Base-by-base conservation (phyloP, 2,797 vertebrate genomes). In the Diplodus puntazzo region DNA sequence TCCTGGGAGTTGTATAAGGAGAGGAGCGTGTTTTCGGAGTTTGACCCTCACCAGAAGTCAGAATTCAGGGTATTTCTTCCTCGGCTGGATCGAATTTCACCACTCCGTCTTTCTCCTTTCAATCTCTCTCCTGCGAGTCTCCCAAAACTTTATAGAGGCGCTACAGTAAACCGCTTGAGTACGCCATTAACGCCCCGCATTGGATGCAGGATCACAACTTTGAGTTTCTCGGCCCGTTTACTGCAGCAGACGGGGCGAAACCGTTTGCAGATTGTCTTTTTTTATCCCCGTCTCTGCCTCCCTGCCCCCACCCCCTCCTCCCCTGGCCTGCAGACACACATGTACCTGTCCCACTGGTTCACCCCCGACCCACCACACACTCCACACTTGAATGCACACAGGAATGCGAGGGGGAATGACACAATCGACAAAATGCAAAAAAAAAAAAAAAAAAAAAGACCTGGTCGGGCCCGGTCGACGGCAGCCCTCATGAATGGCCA, bases 371-470 rank as follows among this genome's bases (percentile, higher is more conserved):
- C 75, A 42, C 69, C 80, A 58, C 68, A 21, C 59, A 64, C 72
- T 78, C 66, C 88, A 93, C 86, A 90, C 88, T 93, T 88, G 89
- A 93, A 88, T 90, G 92, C 92, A 90, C 92, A 87, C 58, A 94
- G 92, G 95, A 95, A 96, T 96, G 94, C 59, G 73, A 91, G 87
- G 69, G 30, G 88, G 86, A 89, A 91, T 90, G 89, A 92, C 90
- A 94, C 90, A 91, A 91, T 82, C 91, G 75, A 64, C 75, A 69
- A 79, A 86, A 84, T 63, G 72, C 79, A 85, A 8, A 34, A 30
- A 30, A 30, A 30, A 30, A 30, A 30, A 30, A 30, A 66, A 87
- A 89, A n/a, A n/a, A n/a, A n/a, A n/a, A n/a, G n/a, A 88, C 77
- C 91, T 87, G 87, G 84, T 79, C 45, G 75, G 84, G 75, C n/a